Evolutionary conservation across 2,888 invertebrate genomes (phyloP), one percentile per base, ranked within the genome.

Genomic region (Chymomyza procnemis): DNA sequence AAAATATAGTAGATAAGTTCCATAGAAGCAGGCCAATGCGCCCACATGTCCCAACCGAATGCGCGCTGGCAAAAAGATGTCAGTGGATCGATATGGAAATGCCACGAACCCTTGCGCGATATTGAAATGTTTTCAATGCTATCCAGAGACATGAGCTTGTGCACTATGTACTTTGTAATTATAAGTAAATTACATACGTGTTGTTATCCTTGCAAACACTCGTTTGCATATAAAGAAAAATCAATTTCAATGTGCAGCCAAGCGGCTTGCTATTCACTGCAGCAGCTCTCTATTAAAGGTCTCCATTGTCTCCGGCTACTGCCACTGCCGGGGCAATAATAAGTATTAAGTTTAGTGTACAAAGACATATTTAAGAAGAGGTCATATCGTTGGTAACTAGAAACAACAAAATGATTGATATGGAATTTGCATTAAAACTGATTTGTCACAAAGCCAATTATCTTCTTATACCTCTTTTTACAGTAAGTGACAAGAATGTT

Each of bases 71-170:
- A 48, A 57, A 34, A 62, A 52, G 52, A 66, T 66, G 58, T 46
- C 54, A 46, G 34, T 64, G 64, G 84, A 85, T 82, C 81, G 81
- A 82, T 82, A 83, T 83, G 73, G 56, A 85, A 82, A 82, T 83
- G 85, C 81, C 80, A 85, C 78, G 80, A 83, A 74, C 79, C 74
- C 34, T 41, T 12, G 34, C 34, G 34, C 74, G 73, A 74, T 82
- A 82, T 80, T 83, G 80, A 80, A 85, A 83, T 73, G 58, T 73
- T 66, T 67, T 74, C 64, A 69, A 62, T 73, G 74, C 55, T 61
- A 62, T 14, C 19, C 65, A 61, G 62, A 58, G 52, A 73, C 72
- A 71, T 62, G 69, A 61, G 34, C 63, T 58, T 54, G 41, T 61
- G 58, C 64, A 54, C 19, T 71, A 69, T 84, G 69, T 79, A 64